Conservation (phyloP, 2,113 vertebrate species). For the Osmerus mordax region DNA sequence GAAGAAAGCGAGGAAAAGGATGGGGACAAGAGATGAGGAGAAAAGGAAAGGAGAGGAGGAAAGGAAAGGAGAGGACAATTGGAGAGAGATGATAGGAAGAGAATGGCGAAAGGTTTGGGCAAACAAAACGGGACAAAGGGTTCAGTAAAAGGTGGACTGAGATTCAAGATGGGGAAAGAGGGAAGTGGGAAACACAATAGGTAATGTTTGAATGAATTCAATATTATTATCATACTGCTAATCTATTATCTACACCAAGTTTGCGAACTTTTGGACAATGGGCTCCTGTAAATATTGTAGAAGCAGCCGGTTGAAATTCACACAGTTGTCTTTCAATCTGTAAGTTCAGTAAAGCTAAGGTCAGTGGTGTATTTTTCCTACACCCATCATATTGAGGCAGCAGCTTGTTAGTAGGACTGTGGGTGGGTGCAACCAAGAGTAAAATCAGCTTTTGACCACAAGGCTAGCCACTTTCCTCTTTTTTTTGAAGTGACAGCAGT, state of each 20-base stretch:
- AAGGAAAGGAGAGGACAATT: conserved; percentile 17
- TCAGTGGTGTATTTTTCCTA: not conserved
- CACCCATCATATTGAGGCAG: conserved; percentile 18
- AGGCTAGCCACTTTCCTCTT: conserved; percentile 53
- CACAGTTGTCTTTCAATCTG: not conserved
- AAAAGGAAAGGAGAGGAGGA: conserved; percentile 26
- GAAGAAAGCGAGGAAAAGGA: not conserved
- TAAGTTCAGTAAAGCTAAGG: not conserved
- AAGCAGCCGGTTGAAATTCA: not conserved
- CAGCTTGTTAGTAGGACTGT: conserved; percentile 64
- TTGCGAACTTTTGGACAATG: not conserved
- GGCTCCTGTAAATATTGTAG: not conserved
- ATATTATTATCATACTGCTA: too few relatives aligned
- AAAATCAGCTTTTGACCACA: conserved; percentile 72
- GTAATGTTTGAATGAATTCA: not conserved
- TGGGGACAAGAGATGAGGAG: conserved; percentile 25
- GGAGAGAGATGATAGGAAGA: not conserved
- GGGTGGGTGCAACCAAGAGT: conserved; percentile 70
- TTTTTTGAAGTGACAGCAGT: conserved; percentile 52
- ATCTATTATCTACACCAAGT: not conserved
- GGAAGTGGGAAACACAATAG: not conserved
- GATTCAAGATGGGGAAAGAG: not conserved
- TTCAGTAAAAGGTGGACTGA: not conserved
- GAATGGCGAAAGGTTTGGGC: too few relatives aligned
- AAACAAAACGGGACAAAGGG: not conserved